Percentiles rank a stretch among this genome's conserved stretches.
Evolutionary conservation across 2,888 invertebrate species (phyloP).

Genomic region (Drosophila mercatorum): DNA sequence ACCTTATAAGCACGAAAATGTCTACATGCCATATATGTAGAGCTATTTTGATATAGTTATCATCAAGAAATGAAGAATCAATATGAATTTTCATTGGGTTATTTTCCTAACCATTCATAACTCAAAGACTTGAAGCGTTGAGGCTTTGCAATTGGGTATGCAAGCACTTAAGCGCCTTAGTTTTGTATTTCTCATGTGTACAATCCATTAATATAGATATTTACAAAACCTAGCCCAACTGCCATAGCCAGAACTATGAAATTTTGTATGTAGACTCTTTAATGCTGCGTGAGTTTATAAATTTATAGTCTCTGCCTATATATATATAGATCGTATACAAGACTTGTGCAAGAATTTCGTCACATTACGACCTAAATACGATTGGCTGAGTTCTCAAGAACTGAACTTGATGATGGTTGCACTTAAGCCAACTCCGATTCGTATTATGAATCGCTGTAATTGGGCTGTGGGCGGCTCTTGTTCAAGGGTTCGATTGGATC

Average conservation of each 20-base stretch:
- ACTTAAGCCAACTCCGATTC: neutral
- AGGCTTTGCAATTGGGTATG: neutral
- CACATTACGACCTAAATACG: neutral
- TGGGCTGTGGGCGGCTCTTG: constrained; percentile 35
- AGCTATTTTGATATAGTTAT: neutral
- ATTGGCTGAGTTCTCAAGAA: neutral
- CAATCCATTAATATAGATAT: neutral
- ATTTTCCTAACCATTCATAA: neutral
- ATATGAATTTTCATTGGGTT: neutral
- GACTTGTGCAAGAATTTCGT: neutral
- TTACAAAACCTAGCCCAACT: too few species aligned
- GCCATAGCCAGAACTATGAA: neutral
- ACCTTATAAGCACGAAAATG: neutral
- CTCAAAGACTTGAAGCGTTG: neutral
- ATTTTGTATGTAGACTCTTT: neutral
- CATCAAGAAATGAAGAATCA: neutral
- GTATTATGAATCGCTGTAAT: neutral
- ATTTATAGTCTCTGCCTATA: too few species aligned
- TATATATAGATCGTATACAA: neutral
- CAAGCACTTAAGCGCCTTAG: neutral
- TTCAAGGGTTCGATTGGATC: constrained; percentile 45
- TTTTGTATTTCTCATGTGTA: neutral
- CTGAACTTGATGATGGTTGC: neutral
- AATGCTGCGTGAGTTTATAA: neutral
- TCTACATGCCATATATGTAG: neutral